Percentiles rank a stretch among this genome's conserved stretches.
Conservation (phyloP, 2,888 invertebrate species). For the Tyria jacobaeae region DNA sequence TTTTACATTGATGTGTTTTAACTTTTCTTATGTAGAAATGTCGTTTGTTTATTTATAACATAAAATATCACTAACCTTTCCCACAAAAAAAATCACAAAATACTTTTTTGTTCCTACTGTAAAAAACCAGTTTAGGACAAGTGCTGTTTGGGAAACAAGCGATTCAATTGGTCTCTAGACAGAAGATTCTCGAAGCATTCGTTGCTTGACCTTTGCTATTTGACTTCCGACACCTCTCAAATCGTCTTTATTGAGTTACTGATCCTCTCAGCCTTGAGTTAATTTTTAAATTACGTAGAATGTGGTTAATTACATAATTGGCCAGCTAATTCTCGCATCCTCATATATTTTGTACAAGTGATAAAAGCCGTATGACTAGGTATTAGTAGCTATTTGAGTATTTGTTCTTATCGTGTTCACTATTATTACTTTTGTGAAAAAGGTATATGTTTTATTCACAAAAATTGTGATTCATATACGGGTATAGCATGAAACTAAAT, state of each 20-base stretch:
- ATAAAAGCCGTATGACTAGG: too few species aligned
- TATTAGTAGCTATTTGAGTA: too few species aligned
- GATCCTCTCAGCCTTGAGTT: slow-evolving; percentile 54
- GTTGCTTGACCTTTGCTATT: slow-evolving; percentile 62
- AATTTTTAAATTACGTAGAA: slow-evolving; percentile 48
- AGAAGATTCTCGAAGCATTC: slow-evolving; percentile 41
- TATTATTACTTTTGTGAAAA: too few species aligned
- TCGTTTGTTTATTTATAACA: too few species aligned
- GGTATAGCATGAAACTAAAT: background rate
- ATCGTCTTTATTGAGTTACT: slow-evolving; percentile 60
- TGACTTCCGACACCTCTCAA: slow-evolving; percentile 62
- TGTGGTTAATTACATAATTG: slow-evolving; percentile 25
- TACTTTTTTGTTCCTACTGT: too few species aligned
- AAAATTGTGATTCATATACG: background rate
- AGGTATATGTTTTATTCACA: background rate
- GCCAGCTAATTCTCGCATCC: background rate
- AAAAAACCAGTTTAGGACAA: too few species aligned
- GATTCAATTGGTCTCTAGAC: slow-evolving; percentile 28
- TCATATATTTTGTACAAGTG: background rate
- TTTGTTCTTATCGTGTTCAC: too few species aligned
- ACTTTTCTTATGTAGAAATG: too few species aligned
- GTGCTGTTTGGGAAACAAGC: too few species aligned
- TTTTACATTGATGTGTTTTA: too few species aligned
- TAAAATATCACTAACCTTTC: too few species aligned
- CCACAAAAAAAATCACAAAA: too few species aligned